Conservation (phyloP, 2,113 vertebrate species). For the Paraplagusia blochii region DNA sequence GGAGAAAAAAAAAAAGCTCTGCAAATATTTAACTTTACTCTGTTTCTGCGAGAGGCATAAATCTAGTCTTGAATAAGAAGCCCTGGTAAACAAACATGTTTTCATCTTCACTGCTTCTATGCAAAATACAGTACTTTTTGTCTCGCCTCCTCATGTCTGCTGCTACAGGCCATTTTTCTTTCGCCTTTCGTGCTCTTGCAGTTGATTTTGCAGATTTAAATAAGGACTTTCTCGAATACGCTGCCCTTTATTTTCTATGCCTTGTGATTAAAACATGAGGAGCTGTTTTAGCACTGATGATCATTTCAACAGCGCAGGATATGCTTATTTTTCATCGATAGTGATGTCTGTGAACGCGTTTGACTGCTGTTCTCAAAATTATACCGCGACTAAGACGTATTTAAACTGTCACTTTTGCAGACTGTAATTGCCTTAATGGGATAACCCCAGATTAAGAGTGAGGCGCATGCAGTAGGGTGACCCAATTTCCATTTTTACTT, state of each 20-base stretch:
- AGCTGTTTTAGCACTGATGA: no score
- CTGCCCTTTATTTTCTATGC: conserved; percentile 39
- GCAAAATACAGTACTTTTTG: not conserved
- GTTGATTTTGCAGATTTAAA: conserved; percentile 59
- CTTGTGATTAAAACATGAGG: no score
- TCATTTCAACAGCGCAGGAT: no score
- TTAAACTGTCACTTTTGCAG: conserved; percentile 19
- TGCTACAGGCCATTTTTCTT: conserved; percentile 9
- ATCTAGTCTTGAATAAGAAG: not conserved
- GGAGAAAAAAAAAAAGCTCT: not conserved
- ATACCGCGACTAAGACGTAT: conserved; percentile 11
- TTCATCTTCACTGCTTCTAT: no score
- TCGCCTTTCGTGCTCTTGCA: conserved; percentile 42
- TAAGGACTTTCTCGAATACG: conserved; percentile 53
- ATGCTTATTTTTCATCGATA: no score
- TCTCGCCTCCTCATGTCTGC: conserved; percentile 9
- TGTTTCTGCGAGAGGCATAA: conserved; percentile 1
- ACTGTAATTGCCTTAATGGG: conserved; percentile 5
- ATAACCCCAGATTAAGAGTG: conserved; percentile 19
- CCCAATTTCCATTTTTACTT: conserved; percentile 15
- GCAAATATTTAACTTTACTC: conserved; percentile 8
- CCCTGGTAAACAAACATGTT: conserved; percentile 5
- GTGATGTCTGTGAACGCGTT: not conserved
- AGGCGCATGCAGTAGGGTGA: conserved; percentile 3
- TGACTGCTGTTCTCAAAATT: not conserved